These are phyloP conservation scores for Tetramorium simillimum DNA, from an alignment of 1,140 invertebrate genomes.

Conservation along the genomic window DNA sequence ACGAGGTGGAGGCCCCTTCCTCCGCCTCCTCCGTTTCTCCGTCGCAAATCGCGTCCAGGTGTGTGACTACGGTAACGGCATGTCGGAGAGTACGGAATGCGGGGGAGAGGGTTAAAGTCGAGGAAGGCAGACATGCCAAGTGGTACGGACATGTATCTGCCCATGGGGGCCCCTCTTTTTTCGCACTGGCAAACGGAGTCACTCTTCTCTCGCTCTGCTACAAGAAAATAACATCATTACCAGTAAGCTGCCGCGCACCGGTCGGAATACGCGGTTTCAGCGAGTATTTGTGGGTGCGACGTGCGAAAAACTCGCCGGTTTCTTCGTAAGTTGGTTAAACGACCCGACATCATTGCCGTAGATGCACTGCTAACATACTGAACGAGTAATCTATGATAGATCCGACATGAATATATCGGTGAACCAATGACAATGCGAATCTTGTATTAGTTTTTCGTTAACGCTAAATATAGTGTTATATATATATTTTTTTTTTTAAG, in stretches of 20 bases:
- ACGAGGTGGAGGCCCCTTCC: slow-evolving; percentile 42
- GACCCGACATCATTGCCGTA: slow-evolving; percentile 8
- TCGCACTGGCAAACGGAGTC: slow-evolving; percentile 65
- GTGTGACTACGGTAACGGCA: slow-evolving; percentile 73
- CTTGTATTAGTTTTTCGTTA: not conserved
- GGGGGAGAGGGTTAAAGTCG: slow-evolving; percentile 67
- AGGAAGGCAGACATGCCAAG: slow-evolving; percentile 71
- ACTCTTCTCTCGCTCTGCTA: slow-evolving; percentile 59
- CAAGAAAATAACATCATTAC: slow-evolving; percentile 83
- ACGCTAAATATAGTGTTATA: too few species aligned
- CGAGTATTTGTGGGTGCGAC: not conserved
- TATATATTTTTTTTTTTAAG: not conserved
- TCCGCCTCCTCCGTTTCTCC: not conserved
- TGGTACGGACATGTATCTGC: slow-evolving; percentile 74
- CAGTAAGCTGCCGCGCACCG: slow-evolving; percentile 57
- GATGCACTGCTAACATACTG: slow-evolving; percentile 48
- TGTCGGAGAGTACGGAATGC: slow-evolving; percentile 72
- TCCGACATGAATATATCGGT: not conserved
- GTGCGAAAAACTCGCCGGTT: slow-evolving; percentile 37
- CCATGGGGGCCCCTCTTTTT: slow-evolving; percentile 69
- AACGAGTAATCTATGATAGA: not conserved
- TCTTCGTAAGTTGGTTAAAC: slow-evolving; percentile 50
- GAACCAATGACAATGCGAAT: not conserved
- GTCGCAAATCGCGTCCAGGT: slow-evolving; percentile 70
- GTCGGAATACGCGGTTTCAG: slow-evolving; percentile 10